Evolutionary conservation across 2,888 invertebrate genomes (phyloP), one percentile per base, ranked within the genome.

Genomic region (Drosophila ochracea): DNA sequence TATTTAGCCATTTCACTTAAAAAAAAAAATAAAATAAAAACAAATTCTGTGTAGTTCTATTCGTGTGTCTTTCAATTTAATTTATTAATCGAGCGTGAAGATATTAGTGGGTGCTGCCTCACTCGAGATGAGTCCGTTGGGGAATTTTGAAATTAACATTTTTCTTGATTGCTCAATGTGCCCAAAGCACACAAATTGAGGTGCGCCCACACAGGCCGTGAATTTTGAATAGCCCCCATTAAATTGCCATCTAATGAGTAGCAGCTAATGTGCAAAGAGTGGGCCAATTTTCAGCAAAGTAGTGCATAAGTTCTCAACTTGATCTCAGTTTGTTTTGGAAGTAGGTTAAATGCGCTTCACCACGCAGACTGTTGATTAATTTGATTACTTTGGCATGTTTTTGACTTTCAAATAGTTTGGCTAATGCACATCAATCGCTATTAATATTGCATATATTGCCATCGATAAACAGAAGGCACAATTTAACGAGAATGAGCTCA

Each of bases 41-140:
- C 28, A 28, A 9, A 9, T 31, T 77, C 53, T 63, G 54, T 58
- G 28, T 57, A 57, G 13, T 35, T 73, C 74, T 61, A 59, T 79
- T 76, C 78, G 78, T 84, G 86, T 88, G 84, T 83, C 89, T 85
- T 91, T 84, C 74, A 88, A 88, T 88, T 90, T 91, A 88, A 91
- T 89, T 90, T 89, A 89, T 91, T 91, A 91, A 90, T 91, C 91
- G 90, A 86, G 90, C 91, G 86, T 90, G 79, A 81, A 84, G 72
- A 90, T 80, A 88, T 82, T 89, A 68, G 89, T 86, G 89, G 87
- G 91, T 75, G 84, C 68, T 68, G 58, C 43, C 31, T 41, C 60
- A 58, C 21, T 54, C 57, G n/a, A 67, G 61, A 64, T 73, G 25
- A 54, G 59, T 63, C 58, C 73, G 61, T 57, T 72, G 87, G 31